phyloP scores from a whole-genome alignment of 2,113 vertebrate species.

The Aspiorhynchus laticeps region DNA sequence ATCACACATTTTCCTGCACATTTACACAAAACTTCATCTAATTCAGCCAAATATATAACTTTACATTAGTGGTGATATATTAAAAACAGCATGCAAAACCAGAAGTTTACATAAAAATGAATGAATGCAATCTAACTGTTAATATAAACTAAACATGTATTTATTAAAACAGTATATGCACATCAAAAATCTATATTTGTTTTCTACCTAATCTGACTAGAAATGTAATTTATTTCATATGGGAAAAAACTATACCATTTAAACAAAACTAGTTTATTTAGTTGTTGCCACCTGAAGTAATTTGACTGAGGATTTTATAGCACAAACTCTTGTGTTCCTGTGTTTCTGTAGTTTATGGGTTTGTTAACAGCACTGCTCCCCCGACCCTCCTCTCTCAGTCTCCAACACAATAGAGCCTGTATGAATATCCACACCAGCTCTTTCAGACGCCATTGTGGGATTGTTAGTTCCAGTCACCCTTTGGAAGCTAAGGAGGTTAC shows the following conservation, averaged over 20 bases:
- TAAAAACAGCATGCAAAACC: not conserved
- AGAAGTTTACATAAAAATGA: not conserved
- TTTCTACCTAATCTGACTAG: not conserved
- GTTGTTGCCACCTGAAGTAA: not conserved
- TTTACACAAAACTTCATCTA: not conserved
- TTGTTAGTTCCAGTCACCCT: constrained; percentile 74
- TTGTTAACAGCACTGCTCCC: constrained; percentile 44
- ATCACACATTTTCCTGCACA: not conserved
- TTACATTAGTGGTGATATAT: not conserved
- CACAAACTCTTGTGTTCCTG: not conserved
- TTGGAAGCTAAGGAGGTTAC: constrained; percentile 66
- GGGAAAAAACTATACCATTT: not conserved
- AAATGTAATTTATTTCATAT: not conserved
- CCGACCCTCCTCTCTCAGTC: constrained; percentile 51
- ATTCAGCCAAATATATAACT: not conserved
- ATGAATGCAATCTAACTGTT: not conserved
- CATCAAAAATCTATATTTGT: not conserved
- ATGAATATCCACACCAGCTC: constrained; percentile 59
- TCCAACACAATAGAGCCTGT: constrained; percentile 61
- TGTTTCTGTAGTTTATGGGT: constrained; percentile 37
- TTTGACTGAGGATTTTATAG: not conserved
- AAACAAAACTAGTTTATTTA: not conserved
- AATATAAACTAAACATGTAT: not conserved
- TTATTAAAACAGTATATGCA: not conserved
- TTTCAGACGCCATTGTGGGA: constrained; percentile 68